phyloP scores from a whole-genome alignment of 1,140 invertebrate genomes.

The Ceratoteleas bidentatus region DNA sequence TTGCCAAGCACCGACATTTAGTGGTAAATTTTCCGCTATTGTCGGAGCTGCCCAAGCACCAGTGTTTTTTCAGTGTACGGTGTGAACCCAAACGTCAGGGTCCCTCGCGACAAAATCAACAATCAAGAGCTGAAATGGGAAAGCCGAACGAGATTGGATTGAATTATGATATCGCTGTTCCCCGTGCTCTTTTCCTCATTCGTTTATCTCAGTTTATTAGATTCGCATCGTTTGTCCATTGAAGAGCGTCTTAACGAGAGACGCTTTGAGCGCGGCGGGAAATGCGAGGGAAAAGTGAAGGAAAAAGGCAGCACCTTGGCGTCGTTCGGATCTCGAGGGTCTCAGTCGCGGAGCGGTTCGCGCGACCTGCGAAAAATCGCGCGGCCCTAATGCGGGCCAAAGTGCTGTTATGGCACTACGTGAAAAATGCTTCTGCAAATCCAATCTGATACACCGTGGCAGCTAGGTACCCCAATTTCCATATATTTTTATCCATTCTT shows the following conservation, averaged over 20 bases:
- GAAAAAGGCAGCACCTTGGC: conserved; percentile 40
- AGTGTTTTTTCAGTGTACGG: no score
- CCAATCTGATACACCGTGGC: no score
- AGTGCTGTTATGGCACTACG: no score
- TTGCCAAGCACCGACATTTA: no score
- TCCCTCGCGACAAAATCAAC: conserved; percentile 20
- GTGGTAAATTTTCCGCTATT: no score
- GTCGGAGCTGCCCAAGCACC: no score
- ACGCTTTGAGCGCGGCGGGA: conserved; percentile 32
- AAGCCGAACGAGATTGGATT: conserved; percentile 41
- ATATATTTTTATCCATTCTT: no score
- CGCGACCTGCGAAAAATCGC: conserved; percentile 47
- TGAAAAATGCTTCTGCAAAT: no score
- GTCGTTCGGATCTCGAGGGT: conserved; percentile 52
- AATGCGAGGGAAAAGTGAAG: conserved; percentile 20
- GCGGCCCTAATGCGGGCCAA: conserved; percentile 34
- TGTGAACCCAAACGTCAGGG: no score
- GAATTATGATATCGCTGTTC: conserved; percentile 33
- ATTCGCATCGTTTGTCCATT: conserved; percentile 65
- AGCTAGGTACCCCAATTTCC: no score
- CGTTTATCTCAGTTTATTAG: conserved; percentile 62
- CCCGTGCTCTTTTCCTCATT: conserved; percentile 39
- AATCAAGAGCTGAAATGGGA: conserved; percentile 15
- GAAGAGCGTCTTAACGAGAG: conserved; percentile 64
- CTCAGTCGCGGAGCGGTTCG: conserved; percentile 33